Evolutionary conservation across 2,797 vertebrate species (phyloP).

Genomic region (Gadopsis marmoratus): DNA sequence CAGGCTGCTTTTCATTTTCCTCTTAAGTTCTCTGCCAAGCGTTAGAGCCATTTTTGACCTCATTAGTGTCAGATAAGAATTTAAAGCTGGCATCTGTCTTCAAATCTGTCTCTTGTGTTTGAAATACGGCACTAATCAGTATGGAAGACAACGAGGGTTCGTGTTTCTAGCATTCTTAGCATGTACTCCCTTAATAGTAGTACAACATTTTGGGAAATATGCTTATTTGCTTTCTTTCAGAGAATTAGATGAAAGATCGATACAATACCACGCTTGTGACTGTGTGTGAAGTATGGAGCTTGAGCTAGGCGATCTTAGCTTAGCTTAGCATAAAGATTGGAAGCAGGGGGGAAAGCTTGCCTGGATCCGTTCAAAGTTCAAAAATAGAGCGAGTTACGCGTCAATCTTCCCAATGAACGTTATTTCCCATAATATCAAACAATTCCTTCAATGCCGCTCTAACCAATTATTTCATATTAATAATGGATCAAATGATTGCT

Average conservation of each 20-base stretch:
- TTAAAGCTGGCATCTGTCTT: constrained; percentile 30
- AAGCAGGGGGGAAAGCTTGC: background rate
- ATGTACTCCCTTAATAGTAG: background rate
- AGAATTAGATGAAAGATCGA: background rate
- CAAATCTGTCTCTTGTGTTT: constrained; percentile 29
- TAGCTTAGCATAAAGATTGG: background rate
- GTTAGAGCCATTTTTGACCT: constrained; percentile 45
- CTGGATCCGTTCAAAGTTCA: background rate
- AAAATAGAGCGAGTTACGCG: background rate
- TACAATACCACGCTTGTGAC: background rate
- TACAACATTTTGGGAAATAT: background rate
- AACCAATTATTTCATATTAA: constrained; percentile 4
- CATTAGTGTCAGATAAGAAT: constrained; percentile 51
- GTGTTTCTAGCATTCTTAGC: background rate
- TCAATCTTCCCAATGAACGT: background rate
- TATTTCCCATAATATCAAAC: constrained; percentile 7
- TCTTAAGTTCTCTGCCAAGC: constrained; percentile 37
- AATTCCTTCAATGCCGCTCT: background rate
- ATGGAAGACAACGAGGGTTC: background rate
- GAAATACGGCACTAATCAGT: constrained; percentile 25
- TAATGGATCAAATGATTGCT: background rate
- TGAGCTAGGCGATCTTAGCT: background rate
- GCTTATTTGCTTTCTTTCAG: background rate
- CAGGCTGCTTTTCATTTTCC: constrained; percentile 50
- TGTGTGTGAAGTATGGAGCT: background rate